These are phyloP conservation scores for Coturnix japonica DNA, from an alignment of 2,113 vertebrate species.

Conservation along the genomic window DNA sequence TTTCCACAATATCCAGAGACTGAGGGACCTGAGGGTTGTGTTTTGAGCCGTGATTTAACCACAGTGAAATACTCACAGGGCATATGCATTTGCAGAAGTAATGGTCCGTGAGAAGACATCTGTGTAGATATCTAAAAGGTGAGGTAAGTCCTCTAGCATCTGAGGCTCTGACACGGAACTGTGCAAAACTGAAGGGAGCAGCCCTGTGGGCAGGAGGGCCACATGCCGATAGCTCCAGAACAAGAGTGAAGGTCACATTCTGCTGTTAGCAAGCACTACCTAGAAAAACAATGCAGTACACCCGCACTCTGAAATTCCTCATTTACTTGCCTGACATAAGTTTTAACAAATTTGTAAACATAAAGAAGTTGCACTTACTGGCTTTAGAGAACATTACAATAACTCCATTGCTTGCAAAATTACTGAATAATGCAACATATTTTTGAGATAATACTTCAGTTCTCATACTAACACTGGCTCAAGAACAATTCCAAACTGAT, in stretches of 20 bases:
- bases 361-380: neutral
- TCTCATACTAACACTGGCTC: neutral
- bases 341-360: neutral
- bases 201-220: neutral
- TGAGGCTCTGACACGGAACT: slow-evolving; percentile 21
- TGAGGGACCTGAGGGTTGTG: neutral
- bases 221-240: neutral
- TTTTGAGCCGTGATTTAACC: slow-evolving; percentile 14
- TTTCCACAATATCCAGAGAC: neutral
- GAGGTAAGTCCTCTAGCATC: neutral
- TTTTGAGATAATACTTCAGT: neutral
- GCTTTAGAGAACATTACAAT: neutral
- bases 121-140: neutral
- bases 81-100: slow-evolving; percentile 1
- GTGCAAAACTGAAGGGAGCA: neutral
- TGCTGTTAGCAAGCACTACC: neutral
- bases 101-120: neutral
- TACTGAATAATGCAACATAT: neutral
- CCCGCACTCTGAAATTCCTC: neutral
- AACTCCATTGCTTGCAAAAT: neutral
- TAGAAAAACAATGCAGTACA: neutral
- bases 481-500: neutral
- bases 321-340: neutral
- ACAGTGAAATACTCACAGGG: neutral
- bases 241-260: neutral